Conservation (phyloP, 2,888 invertebrate species). For the Thymelicus sylvestris region DNA sequence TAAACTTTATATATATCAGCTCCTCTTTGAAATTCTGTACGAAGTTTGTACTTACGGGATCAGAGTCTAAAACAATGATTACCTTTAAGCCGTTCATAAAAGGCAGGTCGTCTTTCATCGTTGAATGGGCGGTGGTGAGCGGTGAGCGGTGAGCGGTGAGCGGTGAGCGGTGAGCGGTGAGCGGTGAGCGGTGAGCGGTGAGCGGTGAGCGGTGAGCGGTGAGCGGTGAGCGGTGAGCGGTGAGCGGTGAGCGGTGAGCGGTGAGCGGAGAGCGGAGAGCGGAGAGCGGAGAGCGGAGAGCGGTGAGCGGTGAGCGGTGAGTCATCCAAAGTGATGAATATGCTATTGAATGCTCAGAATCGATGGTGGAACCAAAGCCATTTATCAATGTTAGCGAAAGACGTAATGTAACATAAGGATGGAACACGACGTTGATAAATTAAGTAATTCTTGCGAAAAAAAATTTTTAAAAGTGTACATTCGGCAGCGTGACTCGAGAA, state of each 20-base stretch:
- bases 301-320: neutral
- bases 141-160: too few relatives aligned
- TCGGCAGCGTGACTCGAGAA: neutral
- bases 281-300: neutral
- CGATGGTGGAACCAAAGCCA: constrained; percentile 7
- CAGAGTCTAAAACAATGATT: neutral
- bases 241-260: neutral
- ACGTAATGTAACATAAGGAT: constrained; percentile 19
- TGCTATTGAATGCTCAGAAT: constrained; percentile 14
- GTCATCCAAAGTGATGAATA: constrained; percentile 13
- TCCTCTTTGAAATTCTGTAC: neutral
- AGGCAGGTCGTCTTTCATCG: neutral
- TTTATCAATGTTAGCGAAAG: constrained; percentile 26
- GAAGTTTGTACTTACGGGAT: neutral
- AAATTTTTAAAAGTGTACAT: constrained; percentile 17
- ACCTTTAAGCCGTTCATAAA: neutral
- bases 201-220: neutral
- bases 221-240: neutral
- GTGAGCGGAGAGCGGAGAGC: neutral
- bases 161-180: neutral
- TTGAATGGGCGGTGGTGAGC: neutral
- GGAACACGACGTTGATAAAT: constrained; percentile 24
- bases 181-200: neutral
- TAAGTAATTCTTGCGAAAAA: constrained; percentile 7
- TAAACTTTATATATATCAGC: too few relatives aligned